Base-by-base conservation (phyloP, 2,797 vertebrate genomes). In the Oophaga sylvatica region DNA sequence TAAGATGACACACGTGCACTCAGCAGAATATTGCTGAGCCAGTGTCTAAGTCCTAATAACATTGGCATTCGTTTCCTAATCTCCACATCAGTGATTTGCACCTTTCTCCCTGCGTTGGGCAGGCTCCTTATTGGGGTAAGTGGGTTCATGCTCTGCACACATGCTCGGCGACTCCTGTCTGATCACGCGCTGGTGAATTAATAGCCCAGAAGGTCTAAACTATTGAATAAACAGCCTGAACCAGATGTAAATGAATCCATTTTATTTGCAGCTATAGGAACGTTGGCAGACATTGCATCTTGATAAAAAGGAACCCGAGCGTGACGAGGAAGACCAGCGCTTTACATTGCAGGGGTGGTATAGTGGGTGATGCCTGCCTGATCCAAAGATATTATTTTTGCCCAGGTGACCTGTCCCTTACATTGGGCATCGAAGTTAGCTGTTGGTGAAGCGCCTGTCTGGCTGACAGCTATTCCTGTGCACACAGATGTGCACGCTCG, bases 131-230 rank as follows among this genome's bases (percentile, higher is more conserved):
- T 45, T 31, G 84, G 84, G 53, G 77, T 59, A 48, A 53, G 45
- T 13, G 29, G 29, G 53, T 71, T 80, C n/a, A 29, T 31, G 35
- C 35, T 76, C 48, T 26, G 56, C 45, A n/a, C 20, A 73, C 68
- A 19, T 68, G 5, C 68, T 68, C 26, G 29, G 35, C 19, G 16
- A 48, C 73, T 35, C 41, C 68, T 48, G 53, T 8, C 8, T 35
- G 11, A 13, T 87, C 86, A 87, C 45, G 80, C 41, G 59, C 35
- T n/a, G 71, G 2, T 56, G 20, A 82, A 87, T 87, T 76, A 87
- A 82, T 87, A 87, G 57, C n/a, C 35, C 29, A 76, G 41, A 29
- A 78, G 59, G 48, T 3, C 56, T n/a, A 41, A 26, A 62, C 57
- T 41, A 19, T 13, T 35, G 59, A 87, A 65, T 63, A 80, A 75